Evolutionary conservation across 1,140 invertebrate genomes (phyloP).

Genomic region (Lordiphosa stackelbergi): DNA sequence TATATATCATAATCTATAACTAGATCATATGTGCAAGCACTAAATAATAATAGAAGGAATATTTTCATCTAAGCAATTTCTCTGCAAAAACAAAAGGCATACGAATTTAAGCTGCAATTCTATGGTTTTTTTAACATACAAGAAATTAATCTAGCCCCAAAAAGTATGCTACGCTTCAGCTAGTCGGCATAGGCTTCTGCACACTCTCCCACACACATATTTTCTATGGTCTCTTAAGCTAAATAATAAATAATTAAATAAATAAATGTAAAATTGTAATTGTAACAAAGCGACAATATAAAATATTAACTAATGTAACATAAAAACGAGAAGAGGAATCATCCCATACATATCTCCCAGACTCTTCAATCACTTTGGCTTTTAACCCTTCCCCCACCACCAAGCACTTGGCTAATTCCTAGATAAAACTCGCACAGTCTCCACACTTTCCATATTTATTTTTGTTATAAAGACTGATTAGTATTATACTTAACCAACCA

Average conservation of each 20-base stretch:
- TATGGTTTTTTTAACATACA: slow-evolving; percentile 53
- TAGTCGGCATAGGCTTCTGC: slow-evolving; percentile 64
- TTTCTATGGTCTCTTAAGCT: slow-evolving; percentile 54
- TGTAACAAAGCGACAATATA: slow-evolving; percentile 68
- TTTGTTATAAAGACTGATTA: slow-evolving; percentile 72
- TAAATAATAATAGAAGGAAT: slow-evolving; percentile 15
- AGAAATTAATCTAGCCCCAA: slow-evolving; percentile 34
- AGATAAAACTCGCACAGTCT: slow-evolving; percentile 17
- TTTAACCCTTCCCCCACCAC: background rate
- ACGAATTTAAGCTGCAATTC: slow-evolving; percentile 69
- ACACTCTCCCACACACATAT: slow-evolving; percentile 34
- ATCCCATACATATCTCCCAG: slow-evolving; percentile 47
- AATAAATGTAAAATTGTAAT: slow-evolving; percentile 66
- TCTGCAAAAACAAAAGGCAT: slow-evolving; percentile 36
- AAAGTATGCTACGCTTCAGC: slow-evolving; percentile 58
- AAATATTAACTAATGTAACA: slow-evolving; percentile 61
- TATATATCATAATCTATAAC: slow-evolving; percentile 31
- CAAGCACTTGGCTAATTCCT: slow-evolving; percentile 17
- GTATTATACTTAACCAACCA: slow-evolving; percentile 45
- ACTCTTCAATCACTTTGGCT: slow-evolving; percentile 8
- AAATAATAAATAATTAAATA: slow-evolving; percentile 27
- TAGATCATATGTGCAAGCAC: slow-evolving; percentile 50
- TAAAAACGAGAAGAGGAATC: slow-evolving; percentile 1
- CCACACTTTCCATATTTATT: slow-evolving; percentile 39
- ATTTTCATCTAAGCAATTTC: slow-evolving; percentile 54